These are phyloP conservation scores for Platynereis dumerilii DNA, from an alignment of 2,888 invertebrate species.

Conservation along the genomic window DNA sequence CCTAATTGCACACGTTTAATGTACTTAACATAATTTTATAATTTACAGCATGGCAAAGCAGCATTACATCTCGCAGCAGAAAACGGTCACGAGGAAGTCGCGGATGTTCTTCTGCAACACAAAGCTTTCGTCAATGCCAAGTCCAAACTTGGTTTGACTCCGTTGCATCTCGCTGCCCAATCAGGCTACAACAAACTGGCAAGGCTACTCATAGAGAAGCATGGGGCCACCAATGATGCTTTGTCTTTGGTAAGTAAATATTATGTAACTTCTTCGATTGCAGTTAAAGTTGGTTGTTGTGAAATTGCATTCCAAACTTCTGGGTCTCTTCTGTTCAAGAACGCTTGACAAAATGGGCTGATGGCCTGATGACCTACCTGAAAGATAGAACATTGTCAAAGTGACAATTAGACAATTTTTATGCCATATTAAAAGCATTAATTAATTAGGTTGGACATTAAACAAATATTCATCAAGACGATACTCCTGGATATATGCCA, in stretches of 20 bases:
- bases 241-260: conserved; percentile 76
- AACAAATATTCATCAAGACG: background rate
- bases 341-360: too few relatives aligned
- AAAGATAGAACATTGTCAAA: too few relatives aligned
- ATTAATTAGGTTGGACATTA: background rate
- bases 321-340: too few relatives aligned
- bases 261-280: conserved; percentile 3
- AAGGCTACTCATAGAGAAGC: conserved; percentile 90
- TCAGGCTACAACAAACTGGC: conserved; percentile 91
- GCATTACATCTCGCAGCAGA: conserved; percentile 91
- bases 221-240: conserved; percentile 94
- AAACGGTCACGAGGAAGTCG: conserved; percentile 77
- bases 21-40: too few relatives aligned
- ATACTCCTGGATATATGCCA: too few relatives aligned
- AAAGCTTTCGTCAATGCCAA: conserved; percentile 99
- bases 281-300: background rate
- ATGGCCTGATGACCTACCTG: too few relatives aligned
- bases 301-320: conserved; percentile 4
- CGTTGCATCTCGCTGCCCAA: conserved; percentile 94
- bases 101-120: conserved; percentile 81
- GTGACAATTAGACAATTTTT: too few relatives aligned
- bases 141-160: conserved; percentile 95
- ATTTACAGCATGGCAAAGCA: conserved; percentile 71
- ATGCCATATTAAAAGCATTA: background rate
- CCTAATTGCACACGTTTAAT: too few relatives aligned